Conservation (phyloP, 2,797 vertebrate species). For the Malacoctenus gilli region DNA sequence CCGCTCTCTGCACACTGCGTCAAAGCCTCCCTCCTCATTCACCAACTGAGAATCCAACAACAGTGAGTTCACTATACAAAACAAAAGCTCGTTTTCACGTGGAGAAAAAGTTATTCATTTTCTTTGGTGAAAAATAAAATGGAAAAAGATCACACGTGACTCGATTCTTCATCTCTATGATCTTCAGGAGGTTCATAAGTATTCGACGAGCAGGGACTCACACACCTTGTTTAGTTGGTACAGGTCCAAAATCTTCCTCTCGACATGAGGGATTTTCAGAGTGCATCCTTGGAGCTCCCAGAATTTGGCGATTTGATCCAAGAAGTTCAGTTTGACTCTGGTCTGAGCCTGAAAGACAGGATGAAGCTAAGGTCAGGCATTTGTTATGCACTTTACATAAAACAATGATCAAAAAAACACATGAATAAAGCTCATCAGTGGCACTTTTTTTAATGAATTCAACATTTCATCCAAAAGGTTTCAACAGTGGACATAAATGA, state of each 20-base stretch:
- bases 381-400: not conserved
- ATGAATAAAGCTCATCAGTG: no score
- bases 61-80: no score
- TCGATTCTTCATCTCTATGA: not conserved
- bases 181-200: not conserved
- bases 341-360: constrained; percentile 88
- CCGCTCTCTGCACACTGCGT: constrained; percentile 92
- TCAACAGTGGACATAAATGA: no score
- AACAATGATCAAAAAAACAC: no score
- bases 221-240: constrained; percentile 94
- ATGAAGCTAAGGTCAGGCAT: constrained; percentile 5
- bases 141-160: not conserved
- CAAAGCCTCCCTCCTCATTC: constrained; percentile 94
- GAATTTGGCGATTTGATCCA: constrained; percentile 99
- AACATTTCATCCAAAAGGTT: no score
- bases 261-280: constrained; percentile 97
- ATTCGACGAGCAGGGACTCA: constrained; percentile 1
- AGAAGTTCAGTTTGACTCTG: constrained; percentile 96
- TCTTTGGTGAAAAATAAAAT: not conserved
- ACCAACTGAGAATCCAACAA: constrained; percentile 84
- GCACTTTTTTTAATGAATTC: no score
- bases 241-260: constrained; percentile 96
- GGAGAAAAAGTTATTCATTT: not conserved
- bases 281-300: constrained; percentile 98
- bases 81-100: not conserved